Conservation (phyloP, 2,888 invertebrate species). For the Siphlonurus alternatus region DNA sequence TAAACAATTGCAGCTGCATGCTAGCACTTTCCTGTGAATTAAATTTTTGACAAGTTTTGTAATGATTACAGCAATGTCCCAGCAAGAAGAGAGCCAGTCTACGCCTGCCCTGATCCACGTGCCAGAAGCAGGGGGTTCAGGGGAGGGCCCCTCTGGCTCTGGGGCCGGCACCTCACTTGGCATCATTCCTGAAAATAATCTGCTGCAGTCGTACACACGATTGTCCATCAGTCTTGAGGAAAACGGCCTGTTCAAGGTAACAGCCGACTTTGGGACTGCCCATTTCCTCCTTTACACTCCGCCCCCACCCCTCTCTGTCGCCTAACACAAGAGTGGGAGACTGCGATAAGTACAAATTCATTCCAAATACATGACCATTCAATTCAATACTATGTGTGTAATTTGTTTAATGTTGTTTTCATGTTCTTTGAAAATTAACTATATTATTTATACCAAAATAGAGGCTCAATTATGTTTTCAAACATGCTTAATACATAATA, state of each 20-base stretch:
- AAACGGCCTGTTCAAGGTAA: conserved; percentile 53
- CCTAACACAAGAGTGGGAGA: not conserved
- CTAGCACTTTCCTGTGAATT: too few relatives aligned
- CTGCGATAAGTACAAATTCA: not conserved
- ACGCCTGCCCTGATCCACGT: conserved; percentile 67
- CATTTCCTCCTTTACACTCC: not conserved
- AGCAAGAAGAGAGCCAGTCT: conserved; percentile 80
- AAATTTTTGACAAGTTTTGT: too few relatives aligned
- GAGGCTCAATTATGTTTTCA: too few relatives aligned
- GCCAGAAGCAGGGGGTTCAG: conserved; percentile 18
- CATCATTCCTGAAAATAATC: conserved; percentile 71
- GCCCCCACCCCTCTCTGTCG: not conserved
- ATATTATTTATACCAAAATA: too few relatives aligned
- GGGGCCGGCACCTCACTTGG: conserved; percentile 47
- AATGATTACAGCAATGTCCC: conserved; percentile 50
- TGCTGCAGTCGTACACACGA: conserved; percentile 70
- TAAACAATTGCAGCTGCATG: too few relatives aligned
- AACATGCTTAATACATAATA: too few relatives aligned
- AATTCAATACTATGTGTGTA: too few relatives aligned
- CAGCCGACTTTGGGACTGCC: not conserved
- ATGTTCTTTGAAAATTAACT: too few relatives aligned
- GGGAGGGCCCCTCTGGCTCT: conserved; percentile 16
- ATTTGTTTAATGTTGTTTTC: too few relatives aligned
- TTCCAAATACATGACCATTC: not conserved
- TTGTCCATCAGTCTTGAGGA: conserved; percentile 78